Conservation (phyloP, 2,888 invertebrate genomes). For the Drosophila conformis region DNA sequence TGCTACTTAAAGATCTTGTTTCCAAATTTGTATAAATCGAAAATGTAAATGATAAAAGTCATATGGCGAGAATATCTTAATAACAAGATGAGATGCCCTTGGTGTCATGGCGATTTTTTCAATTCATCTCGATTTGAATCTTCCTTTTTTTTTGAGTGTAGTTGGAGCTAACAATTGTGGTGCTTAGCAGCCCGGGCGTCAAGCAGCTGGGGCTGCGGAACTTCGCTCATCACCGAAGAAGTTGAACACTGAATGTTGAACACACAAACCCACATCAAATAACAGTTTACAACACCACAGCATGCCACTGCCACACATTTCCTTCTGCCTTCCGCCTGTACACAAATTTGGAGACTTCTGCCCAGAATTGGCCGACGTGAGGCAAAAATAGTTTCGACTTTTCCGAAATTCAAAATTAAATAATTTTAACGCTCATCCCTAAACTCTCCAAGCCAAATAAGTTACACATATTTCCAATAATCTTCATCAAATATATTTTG, state of each 20-base stretch:
- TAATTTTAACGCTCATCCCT: neutral
- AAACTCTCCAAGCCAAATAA: neutral
- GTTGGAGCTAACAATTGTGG: constrained; percentile 9
- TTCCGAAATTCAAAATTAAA: neutral
- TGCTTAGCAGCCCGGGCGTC: constrained; percentile 19
- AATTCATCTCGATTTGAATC: neutral
- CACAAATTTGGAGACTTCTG: constrained; percentile 33
- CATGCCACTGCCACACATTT: constrained; percentile 58
- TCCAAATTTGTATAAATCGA: neutral
- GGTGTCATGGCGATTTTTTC: neutral
- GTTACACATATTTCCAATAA: neutral
- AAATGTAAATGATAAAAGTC: neutral
- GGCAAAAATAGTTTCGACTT: neutral
- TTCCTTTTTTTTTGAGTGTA: neutral
- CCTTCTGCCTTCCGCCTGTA: constrained; percentile 37
- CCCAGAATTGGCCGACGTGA: constrained; percentile 25
- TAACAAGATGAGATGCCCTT: too few relatives aligned
- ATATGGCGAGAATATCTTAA: neutral
- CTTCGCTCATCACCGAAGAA: constrained; percentile 23
- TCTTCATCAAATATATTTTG: neutral
- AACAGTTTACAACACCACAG: constrained; percentile 68
- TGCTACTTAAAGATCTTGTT: neutral
- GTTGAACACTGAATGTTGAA: constrained; percentile 24
- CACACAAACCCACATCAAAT: constrained; percentile 73
- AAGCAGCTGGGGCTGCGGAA: constrained; percentile 48